Conservation (phyloP, 30 jellyfish, hydroid and myxozoan genomes). For the Hydra vulgaris region DNA sequence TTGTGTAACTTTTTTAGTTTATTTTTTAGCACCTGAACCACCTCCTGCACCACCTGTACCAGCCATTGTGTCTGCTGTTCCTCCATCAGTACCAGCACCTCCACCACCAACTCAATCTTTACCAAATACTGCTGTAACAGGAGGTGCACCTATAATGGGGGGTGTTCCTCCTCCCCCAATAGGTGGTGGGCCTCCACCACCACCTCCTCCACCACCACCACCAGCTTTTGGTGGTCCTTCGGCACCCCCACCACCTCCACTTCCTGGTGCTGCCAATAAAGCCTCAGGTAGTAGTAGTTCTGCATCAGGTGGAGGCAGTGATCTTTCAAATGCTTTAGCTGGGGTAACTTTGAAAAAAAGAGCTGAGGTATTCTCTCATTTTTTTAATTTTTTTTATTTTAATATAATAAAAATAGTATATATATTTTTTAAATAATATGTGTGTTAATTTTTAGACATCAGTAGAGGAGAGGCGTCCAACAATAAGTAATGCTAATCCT, state of each 20-base stretch:
- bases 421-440: too few species aligned
- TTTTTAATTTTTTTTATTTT: not conserved
- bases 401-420: not conserved
- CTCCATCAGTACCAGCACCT: slow-evolving; percentile 38
- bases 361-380: slow-evolving; percentile 32
- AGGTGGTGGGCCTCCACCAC: slow-evolving; percentile 39
- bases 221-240: slow-evolving; percentile 15
- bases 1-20: not conserved
- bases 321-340: slow-evolving; percentile 59
- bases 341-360: slow-evolving; percentile 47
- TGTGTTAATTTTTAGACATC: not conserved
- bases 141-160: slow-evolving; percentile 28
- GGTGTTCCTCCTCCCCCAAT: slow-evolving; percentile 55
- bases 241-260: slow-evolving; percentile 91
- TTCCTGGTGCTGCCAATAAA: slow-evolving; percentile 36
- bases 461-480: slow-evolving; percentile 34
- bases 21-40: slow-evolving; percentile 26
- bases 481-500: slow-evolving; percentile 38
- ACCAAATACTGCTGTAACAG: slow-evolving; percentile 27
- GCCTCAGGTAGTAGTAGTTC: slow-evolving; percentile 18
- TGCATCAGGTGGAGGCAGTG: slow-evolving; percentile 60
- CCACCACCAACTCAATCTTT: slow-evolving; percentile 56
- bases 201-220: slow-evolving; percentile 94
- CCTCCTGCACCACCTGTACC: slow-evolving; percentile 26
- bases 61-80: slow-evolving; percentile 1